These are phyloP conservation scores for Pteruthius melanotis DNA, from an alignment of 2,113 vertebrate species.

Conservation along the genomic window DNA sequence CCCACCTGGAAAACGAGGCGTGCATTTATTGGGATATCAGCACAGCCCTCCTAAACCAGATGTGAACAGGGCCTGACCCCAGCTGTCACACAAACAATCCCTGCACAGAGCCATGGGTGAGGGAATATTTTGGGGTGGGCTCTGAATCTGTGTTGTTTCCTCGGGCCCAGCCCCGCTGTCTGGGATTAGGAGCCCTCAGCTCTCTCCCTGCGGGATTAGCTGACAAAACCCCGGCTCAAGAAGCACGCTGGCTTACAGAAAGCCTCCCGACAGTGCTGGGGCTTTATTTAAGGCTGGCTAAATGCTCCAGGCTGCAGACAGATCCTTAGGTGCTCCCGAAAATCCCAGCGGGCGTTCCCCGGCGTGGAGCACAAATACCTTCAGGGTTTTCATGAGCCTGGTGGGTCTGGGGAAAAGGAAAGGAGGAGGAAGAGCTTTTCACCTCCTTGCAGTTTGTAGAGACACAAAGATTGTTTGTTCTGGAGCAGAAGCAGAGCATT, in stretches of 20 bases:
- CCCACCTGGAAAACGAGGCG: not conserved
- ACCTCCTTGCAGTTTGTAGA: not conserved
- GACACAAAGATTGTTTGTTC: not conserved
- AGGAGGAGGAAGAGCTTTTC: not conserved
- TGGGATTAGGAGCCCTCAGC: not conserved
- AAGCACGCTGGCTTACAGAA: not conserved
- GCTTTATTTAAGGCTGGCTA: not conserved
- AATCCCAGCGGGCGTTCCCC: not conserved
- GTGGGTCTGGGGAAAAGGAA: not conserved
- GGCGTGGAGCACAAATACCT: not conserved
- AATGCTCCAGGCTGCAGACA: not conserved
- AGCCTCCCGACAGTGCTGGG: not conserved
- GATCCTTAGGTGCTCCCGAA: not conserved
- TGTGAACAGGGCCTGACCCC: not conserved
- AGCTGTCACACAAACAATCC: rapidly evolving
- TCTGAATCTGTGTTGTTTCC: rapidly evolving
- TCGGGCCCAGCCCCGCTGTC: not conserved
- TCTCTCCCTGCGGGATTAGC: not conserved
- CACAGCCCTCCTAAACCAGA: not conserved
- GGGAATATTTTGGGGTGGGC: not conserved
- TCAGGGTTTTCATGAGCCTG: not conserved
- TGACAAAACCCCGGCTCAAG: not conserved
- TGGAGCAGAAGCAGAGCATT: not conserved
- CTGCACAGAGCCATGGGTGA: rapidly evolving
- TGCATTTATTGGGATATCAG: not conserved